A percentile compares a stretch with the other conserved stretches of the same genome.
Evolutionary conservation across 2,797 vertebrate genomes (phyloP).

Genomic region (Gastrophryne carolinensis): DNA sequence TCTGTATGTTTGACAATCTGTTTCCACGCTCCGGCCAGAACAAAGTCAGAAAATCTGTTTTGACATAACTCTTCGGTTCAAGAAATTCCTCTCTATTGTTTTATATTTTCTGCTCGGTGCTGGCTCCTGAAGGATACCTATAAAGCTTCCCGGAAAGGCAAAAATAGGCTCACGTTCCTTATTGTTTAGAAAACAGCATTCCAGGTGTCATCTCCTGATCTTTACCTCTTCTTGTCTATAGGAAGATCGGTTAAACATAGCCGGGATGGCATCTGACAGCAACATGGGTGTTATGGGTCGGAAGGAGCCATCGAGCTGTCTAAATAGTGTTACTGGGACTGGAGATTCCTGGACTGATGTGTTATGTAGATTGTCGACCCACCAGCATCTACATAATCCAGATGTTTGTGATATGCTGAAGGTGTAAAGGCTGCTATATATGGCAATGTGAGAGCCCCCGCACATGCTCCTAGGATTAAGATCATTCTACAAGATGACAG

Average conservation of each 20-base stretch:
- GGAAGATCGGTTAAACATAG: constrained; percentile 22
- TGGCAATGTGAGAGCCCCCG: constrained; percentile 28
- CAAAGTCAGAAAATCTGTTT: neutral
- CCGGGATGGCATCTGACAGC: neutral
- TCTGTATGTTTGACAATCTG: too few species aligned
- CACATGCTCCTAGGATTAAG: constrained; percentile 12
- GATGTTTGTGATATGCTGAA: constrained; percentile 16
- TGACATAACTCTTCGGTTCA: neutral
- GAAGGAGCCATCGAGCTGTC: constrained; percentile 18
- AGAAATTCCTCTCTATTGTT: neutral
- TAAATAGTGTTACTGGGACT: constrained; percentile 36
- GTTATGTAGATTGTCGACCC: constrained; percentile 8
- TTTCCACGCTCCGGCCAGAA: neutral
- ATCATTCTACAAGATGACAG: constrained; percentile 3
- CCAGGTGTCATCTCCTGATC: constrained; percentile 1
- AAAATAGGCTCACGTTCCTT: constrained; percentile 18
- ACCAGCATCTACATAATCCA: constrained; percentile 10
- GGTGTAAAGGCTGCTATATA: constrained; percentile 42
- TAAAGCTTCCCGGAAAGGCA: neutral
- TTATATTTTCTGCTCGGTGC: neutral
- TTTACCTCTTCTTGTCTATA: constrained; percentile 13
- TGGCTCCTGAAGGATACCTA: neutral
- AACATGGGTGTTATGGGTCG: neutral
- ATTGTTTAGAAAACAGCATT: neutral
- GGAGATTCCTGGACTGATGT: neutral